phyloP scores from a whole-genome alignment of 1,140 invertebrate genomes.

The Drosophila lini region DNA sequence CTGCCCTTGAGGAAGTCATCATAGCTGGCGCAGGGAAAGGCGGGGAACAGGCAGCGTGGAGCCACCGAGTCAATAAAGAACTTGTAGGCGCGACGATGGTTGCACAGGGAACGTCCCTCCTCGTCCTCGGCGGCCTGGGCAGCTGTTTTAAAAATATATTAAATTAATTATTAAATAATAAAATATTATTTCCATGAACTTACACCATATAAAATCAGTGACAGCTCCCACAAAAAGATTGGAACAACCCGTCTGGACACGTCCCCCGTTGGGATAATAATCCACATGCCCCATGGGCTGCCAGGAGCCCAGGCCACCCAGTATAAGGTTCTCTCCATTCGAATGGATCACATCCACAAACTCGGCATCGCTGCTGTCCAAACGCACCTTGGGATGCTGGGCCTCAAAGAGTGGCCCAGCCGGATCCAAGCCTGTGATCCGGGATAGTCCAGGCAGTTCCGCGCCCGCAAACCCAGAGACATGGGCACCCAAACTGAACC shows the following conservation, averaged over 20 bases:
- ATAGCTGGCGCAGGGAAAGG: constrained; percentile 94
- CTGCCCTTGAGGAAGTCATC: constrained; percentile 89
- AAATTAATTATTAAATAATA: too few species aligned
- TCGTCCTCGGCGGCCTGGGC: constrained; percentile 90
- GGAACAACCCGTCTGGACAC: constrained; percentile 94
- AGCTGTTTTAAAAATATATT: constrained; percentile 32
- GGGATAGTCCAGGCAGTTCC: constrained; percentile 91
- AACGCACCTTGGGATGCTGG: constrained; percentile 91
- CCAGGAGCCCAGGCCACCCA: constrained; percentile 93
- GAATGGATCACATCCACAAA: constrained; percentile 98
- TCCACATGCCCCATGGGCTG: constrained; percentile 96
- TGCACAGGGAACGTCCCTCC: constrained; percentile 95
- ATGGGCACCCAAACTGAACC: constrained; percentile 95
- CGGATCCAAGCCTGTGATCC: constrained; percentile 96
- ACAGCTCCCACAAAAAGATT: constrained; percentile 95
- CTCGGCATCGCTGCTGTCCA: constrained; percentile 93
- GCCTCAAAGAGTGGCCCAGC: constrained; percentile 95
- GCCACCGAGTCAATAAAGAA: constrained; percentile 97
- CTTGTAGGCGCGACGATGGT: constrained; percentile 96
- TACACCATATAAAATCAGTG: constrained; percentile 95
- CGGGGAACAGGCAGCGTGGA: constrained; percentile 94
- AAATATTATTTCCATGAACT: constrained; percentile 66
- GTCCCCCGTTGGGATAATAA: constrained; percentile 95
- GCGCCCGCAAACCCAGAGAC: constrained; percentile 97
- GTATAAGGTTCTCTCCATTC: constrained; percentile 94